Evolutionary conservation across 1,140 invertebrate genomes (phyloP), one percentile per base, ranked within the genome.

Genomic region (Eciton burchellii): DNA sequence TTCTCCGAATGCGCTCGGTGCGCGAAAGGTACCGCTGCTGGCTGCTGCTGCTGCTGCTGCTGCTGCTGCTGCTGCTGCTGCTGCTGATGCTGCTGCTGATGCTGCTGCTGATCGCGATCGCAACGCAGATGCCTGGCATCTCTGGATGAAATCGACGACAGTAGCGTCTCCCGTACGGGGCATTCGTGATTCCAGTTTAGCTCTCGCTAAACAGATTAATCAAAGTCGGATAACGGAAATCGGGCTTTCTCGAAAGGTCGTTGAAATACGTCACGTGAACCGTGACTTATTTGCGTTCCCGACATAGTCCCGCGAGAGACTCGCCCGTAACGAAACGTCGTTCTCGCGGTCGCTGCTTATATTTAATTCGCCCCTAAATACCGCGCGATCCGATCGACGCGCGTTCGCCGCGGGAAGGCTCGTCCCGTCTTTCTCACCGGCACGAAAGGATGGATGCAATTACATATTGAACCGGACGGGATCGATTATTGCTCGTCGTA

Each of bases 401-500:
- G 29, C 26, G 49, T 47, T 62, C 47, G 29, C 21, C 5, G 60
- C 11, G 71, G 45, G 21, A 41, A 41, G 29, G 43, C 43, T 56
- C 52, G 70, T 21, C 49, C 47, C 65, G 73, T 65, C 66, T 81
- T 81, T 35, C 35, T 35, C 35, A 6, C 56, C 26, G 29, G 19
- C 41, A 35, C 9, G 21, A 47, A 49, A 29, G 81, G 85, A 81
- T 54, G 52, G 71, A 83, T 84, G 72, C 66, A 74, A 86, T 83
- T 85, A 79, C 81, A 45, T 83, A 79, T 87, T 83, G 82, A 87
- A 86, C 71, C 84, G 84, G 85, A 86, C 71, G 71, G 82, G 84
- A 87, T 86, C 81, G 84, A 86, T 86, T 86, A 87, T 76, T 57
- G 65, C 35, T 76, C 79, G 84, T 66, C 71, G 57, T 71, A 49